These are phyloP conservation scores for Ctenopoma kingsleyae DNA, from an alignment of 2,797 vertebrate species.

Conservation along the genomic window DNA sequence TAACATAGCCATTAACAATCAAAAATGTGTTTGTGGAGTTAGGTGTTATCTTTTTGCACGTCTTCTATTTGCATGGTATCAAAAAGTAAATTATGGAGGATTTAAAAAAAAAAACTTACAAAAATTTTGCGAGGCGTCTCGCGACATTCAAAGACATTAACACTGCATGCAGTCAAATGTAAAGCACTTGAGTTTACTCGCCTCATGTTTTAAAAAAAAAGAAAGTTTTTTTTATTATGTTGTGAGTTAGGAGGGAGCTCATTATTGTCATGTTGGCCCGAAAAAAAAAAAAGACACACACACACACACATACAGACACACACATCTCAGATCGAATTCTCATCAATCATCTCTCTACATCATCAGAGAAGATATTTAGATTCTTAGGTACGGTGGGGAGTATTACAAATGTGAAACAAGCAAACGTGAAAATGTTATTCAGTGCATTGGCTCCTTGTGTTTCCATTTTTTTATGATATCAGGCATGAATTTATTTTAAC, in stretches of 20 bases:
- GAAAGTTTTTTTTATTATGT: slow-evolving; percentile 57
- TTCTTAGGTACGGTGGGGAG: slow-evolving; percentile 76
- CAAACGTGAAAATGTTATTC: slow-evolving; percentile 83
- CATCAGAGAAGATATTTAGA: slow-evolving; percentile 65
- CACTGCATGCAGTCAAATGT: slow-evolving; percentile 86
- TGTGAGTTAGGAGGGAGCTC: slow-evolving; percentile 82
- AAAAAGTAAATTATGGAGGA: slow-evolving; percentile 87
- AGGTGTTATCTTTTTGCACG: slow-evolving; percentile 91
- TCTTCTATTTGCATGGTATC: slow-evolving; percentile 91
- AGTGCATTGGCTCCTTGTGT: slow-evolving; percentile 82
- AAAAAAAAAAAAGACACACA: slow-evolving; percentile 46
- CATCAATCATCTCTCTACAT: slow-evolving; percentile 63
- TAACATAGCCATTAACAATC: slow-evolving; percentile 89
- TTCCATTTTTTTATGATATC: slow-evolving; percentile 46
- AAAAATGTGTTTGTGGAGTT: slow-evolving; percentile 90
- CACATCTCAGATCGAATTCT: slow-evolving; percentile 68
- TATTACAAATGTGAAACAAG: slow-evolving; percentile 82
- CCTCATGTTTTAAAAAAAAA: slow-evolving; percentile 76
- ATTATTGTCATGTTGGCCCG: slow-evolving; percentile 84
- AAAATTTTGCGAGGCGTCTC: slow-evolving; percentile 79
- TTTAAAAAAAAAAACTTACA: slow-evolving; percentile 58
- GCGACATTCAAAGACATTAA: slow-evolving; percentile 83
- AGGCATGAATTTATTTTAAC: slow-evolving; percentile 66
- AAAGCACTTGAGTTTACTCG: slow-evolving; percentile 83
- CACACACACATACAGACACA: slow-evolving; percentile 31